Conservation (phyloP, 2,797 vertebrate species). For the Meda fulgida region DNA sequence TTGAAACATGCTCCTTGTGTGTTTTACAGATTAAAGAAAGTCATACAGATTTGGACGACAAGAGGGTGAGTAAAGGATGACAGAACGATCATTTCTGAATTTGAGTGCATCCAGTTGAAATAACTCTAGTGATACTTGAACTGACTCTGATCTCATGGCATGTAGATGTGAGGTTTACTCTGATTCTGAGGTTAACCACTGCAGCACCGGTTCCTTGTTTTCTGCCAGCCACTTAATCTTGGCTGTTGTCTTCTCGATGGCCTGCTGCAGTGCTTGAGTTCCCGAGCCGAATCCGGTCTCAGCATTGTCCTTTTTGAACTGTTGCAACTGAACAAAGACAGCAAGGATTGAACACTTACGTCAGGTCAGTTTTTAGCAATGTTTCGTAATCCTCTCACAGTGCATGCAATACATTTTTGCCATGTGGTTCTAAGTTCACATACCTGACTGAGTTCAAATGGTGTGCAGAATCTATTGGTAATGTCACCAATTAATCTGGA, state of each 20-base stretch:
- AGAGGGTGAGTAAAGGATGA: not conserved
- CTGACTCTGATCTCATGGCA: not conserved
- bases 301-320: constrained; percentile 83
- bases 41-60: not conserved
- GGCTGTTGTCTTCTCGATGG: constrained; percentile 85
- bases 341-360: not conserved
- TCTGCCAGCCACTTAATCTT: constrained; percentile 90
- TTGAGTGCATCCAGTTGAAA: not conserved
- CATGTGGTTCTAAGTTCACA: constrained; percentile 32
- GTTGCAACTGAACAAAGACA: constrained; percentile 79
- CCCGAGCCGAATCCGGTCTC: constrained; percentile 87
- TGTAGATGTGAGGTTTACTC: constrained; percentile 45
- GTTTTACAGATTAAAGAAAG: not conserved
- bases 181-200: constrained; percentile 78
- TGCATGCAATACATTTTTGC: not conserved
- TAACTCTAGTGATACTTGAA: not conserved
- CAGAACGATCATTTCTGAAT: not conserved
- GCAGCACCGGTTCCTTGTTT: constrained; percentile 76
- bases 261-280: constrained; percentile 86
- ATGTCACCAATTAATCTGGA: constrained; percentile 78
- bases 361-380: not conserved
- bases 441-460: constrained; percentile 90
- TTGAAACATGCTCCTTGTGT: not conserved
- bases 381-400: not conserved
- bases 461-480: constrained; percentile 82